phyloP scores from a whole-genome alignment of 2,113 vertebrate species.

The Erythrolamprus reginae region DNA sequence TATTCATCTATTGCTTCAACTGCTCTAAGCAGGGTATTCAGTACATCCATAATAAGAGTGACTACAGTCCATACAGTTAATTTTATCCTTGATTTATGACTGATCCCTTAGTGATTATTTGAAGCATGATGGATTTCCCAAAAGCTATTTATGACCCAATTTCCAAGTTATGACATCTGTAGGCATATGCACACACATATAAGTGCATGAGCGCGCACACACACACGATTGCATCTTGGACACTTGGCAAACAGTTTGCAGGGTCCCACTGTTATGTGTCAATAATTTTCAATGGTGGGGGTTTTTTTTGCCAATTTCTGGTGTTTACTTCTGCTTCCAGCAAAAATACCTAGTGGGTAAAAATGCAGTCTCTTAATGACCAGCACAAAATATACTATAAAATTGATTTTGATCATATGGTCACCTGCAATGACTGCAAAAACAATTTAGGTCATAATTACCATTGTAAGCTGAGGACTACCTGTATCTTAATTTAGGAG shows the following conservation, averaged over 20 bases:
- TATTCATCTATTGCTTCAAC: background rate
- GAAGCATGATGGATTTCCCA: background rate
- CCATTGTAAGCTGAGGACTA: background rate
- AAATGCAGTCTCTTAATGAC: background rate
- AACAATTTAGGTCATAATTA: background rate
- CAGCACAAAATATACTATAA: background rate
- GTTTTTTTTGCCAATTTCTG: background rate
- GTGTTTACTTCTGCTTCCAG: background rate
- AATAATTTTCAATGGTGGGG: background rate
- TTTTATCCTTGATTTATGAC: background rate
- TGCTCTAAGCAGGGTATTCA: background rate
- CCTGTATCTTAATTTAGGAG: background rate
- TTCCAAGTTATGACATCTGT: no score
- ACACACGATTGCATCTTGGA: no score
- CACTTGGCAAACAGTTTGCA: no score
- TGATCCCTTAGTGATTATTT: background rate
- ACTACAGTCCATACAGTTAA: background rate
- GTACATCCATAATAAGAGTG: background rate
- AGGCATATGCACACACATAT: no score
- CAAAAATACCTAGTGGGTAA: background rate
- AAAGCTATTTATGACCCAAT: background rate
- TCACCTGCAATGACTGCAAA: background rate
- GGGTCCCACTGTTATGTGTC: no score
- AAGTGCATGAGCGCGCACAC: no score
- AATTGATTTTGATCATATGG: background rate